Base-by-base conservation (phyloP, 2,797 vertebrate species). In the Catamblyrhynchus diadema region DNA sequence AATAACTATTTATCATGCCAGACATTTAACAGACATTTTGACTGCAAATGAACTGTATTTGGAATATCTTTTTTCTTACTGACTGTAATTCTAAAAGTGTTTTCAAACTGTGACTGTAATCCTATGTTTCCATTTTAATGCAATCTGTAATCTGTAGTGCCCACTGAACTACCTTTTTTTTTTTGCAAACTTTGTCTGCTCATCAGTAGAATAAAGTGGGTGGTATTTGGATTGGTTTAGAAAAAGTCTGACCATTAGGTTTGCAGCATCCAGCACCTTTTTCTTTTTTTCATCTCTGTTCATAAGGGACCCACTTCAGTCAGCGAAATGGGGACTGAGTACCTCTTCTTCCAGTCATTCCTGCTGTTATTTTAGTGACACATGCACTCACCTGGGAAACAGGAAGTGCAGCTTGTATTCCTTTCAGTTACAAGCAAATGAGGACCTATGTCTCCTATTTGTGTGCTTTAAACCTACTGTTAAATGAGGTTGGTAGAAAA, bases 291-390 rank as follows among this genome's bases (percentile, higher is more conserved):
- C 7, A 56, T 81, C 18, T 80, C 6, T 83, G 81, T 64, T 67
- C 32, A 3, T n/a, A 28, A 25, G 5, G 3, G 3, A 1, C 2
- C 6, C 5, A 12, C 25, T 69, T 79, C 25, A 80, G 18, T 6
- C 2, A 2, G 4, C 7, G 22, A 71, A 15, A 2, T 19, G 7
- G 8, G 7, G 4, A 7, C 28, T 50, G 19, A 71, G 23, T 9
- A 20, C 32, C 35, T 66, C 30, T 32, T 44, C 4, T 50, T 41
- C 37, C 30, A 2, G 41, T 60, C 20, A 23, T 48, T 85, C 15
- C 25, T 60, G 3, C 21, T 20, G 2, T 41, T 67, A 48, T 14
- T 14, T 50, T 19, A 72, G 15, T 19, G 27, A 21, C 23, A 39
- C 12, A 2, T 21, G 24, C 8, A 35, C 30, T 79, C 41, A 48